Conservation (phyloP, 2,888 invertebrate species). For the Barypeithes pellucidus region DNA sequence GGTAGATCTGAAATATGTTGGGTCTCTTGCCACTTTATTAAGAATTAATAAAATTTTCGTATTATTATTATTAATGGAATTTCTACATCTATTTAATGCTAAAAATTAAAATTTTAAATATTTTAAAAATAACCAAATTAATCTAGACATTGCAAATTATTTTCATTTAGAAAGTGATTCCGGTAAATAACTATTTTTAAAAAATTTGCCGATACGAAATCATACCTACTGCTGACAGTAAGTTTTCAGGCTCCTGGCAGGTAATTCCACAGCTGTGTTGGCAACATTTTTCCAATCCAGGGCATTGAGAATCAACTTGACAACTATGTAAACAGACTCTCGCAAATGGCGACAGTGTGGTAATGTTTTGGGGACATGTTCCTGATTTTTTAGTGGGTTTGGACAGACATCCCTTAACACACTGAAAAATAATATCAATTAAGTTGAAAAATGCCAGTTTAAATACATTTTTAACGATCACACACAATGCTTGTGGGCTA, state of each 20-base stretch:
- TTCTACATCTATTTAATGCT: no score
- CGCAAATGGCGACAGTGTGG: slow-evolving; percentile 72
- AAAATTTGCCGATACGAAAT: slow-evolving; percentile 15
- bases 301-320: slow-evolving; percentile 79
- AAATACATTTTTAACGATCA: no score
- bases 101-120: no score
- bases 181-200: background rate
- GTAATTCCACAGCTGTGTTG: slow-evolving; percentile 79
- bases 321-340: slow-evolving; percentile 77
- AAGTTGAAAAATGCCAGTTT: background rate
- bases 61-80: no score
- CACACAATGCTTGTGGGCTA: no score
- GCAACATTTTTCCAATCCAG: slow-evolving; percentile 81
- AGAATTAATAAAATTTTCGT: no score
- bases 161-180: no score
- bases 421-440: slow-evolving; percentile 70
- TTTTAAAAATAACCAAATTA: no score
- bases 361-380: slow-evolving; percentile 67
- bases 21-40: no score
- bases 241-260: slow-evolving; percentile 78
- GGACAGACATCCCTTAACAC: slow-evolving; percentile 74
- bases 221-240: slow-evolving; percentile 75
- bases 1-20: no score
- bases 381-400: slow-evolving; percentile 72
- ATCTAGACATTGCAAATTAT: no score